phyloP scores from a whole-genome alignment of 2,888 invertebrate genomes.

The Lysandra bellargus region DNA sequence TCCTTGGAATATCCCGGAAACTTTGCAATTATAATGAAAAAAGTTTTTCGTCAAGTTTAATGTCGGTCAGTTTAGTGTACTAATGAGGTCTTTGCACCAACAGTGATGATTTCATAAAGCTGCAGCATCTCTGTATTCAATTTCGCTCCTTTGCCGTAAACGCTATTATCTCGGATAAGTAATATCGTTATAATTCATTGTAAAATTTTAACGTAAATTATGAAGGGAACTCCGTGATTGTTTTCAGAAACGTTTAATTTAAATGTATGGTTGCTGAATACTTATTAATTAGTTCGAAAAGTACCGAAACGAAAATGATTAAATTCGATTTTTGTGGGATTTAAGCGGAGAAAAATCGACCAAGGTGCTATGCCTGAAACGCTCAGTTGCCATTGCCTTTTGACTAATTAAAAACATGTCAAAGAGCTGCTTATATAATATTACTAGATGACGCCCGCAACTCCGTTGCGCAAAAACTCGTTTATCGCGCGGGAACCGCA shows the following conservation, averaged over 20 bases:
- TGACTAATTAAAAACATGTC: too few species aligned
- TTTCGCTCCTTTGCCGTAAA: constrained; percentile 2
- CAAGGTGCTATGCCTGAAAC: neutral
- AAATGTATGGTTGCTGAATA: constrained; percentile 1
- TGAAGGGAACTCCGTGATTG: neutral
- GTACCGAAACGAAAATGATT: neutral
- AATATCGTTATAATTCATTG: neutral
- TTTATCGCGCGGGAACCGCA: too few species aligned
- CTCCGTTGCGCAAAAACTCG: too few species aligned
- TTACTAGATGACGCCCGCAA: too few species aligned
- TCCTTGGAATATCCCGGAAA: neutral
- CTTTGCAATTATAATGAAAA: constrained; percentile 14
- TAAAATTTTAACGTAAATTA: neutral
- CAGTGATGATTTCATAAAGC: constrained; percentile 22
- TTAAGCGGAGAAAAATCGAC: neutral
- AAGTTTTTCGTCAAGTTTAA: constrained; percentile 23
- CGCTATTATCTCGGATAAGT: neutral
- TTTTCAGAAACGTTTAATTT: neutral
- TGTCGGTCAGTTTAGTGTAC: neutral
- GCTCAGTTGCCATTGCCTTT: too few species aligned
- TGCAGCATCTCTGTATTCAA: constrained; percentile 1
- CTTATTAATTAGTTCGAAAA: neutral
- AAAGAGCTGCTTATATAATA: too few species aligned
- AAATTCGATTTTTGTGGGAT: neutral
- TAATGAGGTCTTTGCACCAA: constrained; percentile 23